Evolutionary conservation across 2,888 invertebrate genomes (phyloP).

Genomic region (Schizotus pectinicornis): DNA sequence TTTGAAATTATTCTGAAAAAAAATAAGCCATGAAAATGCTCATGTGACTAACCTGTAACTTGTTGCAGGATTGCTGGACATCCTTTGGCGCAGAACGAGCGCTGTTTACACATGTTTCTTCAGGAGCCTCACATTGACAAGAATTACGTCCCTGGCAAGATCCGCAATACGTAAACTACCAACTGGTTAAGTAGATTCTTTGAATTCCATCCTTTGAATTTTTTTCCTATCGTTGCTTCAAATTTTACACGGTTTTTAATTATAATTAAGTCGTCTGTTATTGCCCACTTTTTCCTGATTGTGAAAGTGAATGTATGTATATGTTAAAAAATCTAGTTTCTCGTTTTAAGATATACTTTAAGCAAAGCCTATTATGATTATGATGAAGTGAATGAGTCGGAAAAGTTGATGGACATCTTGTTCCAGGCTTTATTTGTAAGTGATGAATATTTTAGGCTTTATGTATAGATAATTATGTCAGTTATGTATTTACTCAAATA

Average conservation of each 20-base stretch:
- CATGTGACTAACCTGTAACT: no score
- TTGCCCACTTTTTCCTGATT: slow-evolving; percentile 15
- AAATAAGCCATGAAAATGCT: no score
- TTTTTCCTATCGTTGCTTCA: slow-evolving; percentile 16
- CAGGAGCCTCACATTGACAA: slow-evolving; percentile 98
- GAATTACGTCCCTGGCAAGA: slow-evolving; percentile 99
- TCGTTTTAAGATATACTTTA: slow-evolving; percentile 9
- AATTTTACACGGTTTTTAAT: slow-evolving; percentile 15
- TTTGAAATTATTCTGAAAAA: no score
- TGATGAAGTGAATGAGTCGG: slow-evolving; percentile 12
- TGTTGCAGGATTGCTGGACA: slow-evolving; percentile 91
- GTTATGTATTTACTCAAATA: slow-evolving; percentile 50
- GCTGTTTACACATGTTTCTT: slow-evolving; percentile 99
- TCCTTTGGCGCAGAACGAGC: slow-evolving; percentile 97
- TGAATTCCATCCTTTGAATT: slow-evolving; percentile 37
- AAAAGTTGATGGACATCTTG: slow-evolving; percentile 10
- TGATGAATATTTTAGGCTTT: slow-evolving; percentile 33
- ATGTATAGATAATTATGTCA: slow-evolving; percentile 35
- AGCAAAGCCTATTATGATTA: slow-evolving; percentile 20
- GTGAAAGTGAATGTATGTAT: slow-evolving; percentile 23
- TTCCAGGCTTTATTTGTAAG: slow-evolving; percentile 42
- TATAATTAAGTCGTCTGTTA: slow-evolving; percentile 16
- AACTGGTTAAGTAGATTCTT: slow-evolving; percentile 20
- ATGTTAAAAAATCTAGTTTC: slow-evolving; percentile 18
- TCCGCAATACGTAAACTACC: slow-evolving; percentile 84